Evolutionary conservation across 2,113 vertebrate species (phyloP), one percentile per base, ranked within the genome.

Genomic region (Gopherus evgoodei): DNA sequence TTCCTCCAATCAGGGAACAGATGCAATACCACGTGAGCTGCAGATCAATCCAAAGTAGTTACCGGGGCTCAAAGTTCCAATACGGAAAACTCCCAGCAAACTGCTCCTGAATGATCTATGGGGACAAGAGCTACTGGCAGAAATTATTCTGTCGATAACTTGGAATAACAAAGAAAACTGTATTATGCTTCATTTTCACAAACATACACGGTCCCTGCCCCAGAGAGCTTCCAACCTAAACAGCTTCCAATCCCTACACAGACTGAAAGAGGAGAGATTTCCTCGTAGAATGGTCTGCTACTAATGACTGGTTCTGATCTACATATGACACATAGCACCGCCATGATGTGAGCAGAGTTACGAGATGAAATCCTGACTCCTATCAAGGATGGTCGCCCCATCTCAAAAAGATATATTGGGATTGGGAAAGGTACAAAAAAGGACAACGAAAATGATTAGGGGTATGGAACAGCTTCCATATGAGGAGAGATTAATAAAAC

Each of bases 241-340:
- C 27, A 54, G 56, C n/a, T 93, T 90, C 84, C 9, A 49, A 25
- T 25, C 52, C 53, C 2, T 52, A 86, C 29, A 78, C 82, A 24
- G 35, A 83, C 57, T 91, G 81, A 79, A 94, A 72, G 5, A 19
- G n/a, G 31, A 86, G 31, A 93, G 92, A 83, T 7, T 7, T 57
- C 1, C 1, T 54, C 0, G 0, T 31, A 5, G 52, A 91, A 94
- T 25, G 11, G 88, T 22, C 25, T 87, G 25, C 27, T 1, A 1
- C 52, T 49, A 53, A 53, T 52, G 44, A 76, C 11, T 4, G 0
- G 76, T 38, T 86, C 78, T 0, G 0, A 38, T 53, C 38, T 84
- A 72, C 72, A 56, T 25, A 62, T 88, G 93, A 89, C 22, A 14
- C 14, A 19, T 53, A 53, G 52, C 16, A 53, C 16, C 52, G 31